Evolutionary conservation across 2,888 invertebrate species (phyloP), one percentile per base, ranked within the genome.

Genomic region (Cryptocephalus primarius): DNA sequence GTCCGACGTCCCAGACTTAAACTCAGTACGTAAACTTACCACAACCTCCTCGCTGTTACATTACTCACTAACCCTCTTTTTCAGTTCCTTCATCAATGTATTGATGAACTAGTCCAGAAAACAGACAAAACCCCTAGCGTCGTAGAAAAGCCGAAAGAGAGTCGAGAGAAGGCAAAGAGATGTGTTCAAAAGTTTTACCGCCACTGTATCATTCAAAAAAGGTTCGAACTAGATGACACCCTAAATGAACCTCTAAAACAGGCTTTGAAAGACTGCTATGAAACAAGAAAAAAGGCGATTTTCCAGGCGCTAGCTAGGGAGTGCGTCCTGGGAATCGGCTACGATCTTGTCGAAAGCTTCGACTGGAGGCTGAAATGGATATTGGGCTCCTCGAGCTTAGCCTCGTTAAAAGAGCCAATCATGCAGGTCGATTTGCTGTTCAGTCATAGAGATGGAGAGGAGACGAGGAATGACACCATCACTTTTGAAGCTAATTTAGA

Each of bases 361-460:
- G 75, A 77, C 57, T 77, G 76, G 75, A 72, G 71, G 61, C 52
- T 77, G 33, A 75, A 73, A 68, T 71, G 75, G 64, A 58, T 76
- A 32, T 67, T 76, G 62, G 77, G 76, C 13, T 73, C 73, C 39
- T 75, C 75, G 46, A 70, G 70, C 55, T 58, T 75, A 47, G 69
- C 73, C 33, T 64, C 71, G 0, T 50, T 73, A 11, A 66, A 70
- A 49, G 72, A 75, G 61, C 70, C 74, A 8, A 55, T 75, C 32
- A 54, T 75, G 32, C 73, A 75, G 51, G 45, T 76, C 40, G 72
- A 75, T 57, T 60, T 77, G 14, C 58, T 63, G 47, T 69, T 66
- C 55, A 45, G 55, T 14, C 52, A 54, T 38, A 57, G 55, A 38
- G 50, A 48, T 33, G 42, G 44, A 32, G 46, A 48, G 11, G 44